phyloP scores from a whole-genome alignment of 2,797 vertebrate genomes.

The Cheirogaleus major region DNA sequence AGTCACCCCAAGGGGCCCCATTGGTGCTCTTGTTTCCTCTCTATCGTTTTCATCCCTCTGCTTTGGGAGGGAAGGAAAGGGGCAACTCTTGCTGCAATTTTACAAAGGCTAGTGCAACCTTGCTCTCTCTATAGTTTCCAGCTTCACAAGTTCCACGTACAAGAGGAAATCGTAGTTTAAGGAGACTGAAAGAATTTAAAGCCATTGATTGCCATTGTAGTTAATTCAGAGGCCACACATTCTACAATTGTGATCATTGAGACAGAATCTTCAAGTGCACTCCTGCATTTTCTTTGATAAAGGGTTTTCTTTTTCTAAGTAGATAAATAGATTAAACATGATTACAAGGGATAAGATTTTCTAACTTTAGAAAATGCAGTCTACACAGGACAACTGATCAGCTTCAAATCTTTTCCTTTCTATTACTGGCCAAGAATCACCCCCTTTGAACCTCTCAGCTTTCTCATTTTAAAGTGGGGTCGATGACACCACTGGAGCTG shows the following conservation, averaged over 20 bases:
- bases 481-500: too few species aligned
- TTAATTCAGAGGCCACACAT: neutral
- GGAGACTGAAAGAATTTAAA: neutral
- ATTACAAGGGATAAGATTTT: neutral
- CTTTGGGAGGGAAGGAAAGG: neutral
- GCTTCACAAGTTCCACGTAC: neutral
- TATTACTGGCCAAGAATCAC: neutral
- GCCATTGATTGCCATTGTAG: neutral
- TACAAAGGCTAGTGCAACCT: neutral
- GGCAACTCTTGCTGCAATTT: neutral
- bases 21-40: neutral
- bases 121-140: neutral
- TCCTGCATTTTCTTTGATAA: neutral
- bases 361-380: neutral
- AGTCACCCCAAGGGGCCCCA: fast-evolving
- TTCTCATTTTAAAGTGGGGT: neutral
- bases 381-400: neutral
- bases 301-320: conserved; percentile 3
- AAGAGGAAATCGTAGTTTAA: neutral
- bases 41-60: too few species aligned
- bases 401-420: neutral
- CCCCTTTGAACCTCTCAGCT: neutral
- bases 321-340: neutral
- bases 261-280: neutral
- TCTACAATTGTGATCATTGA: neutral